phyloP scores from a whole-genome alignment of 2,888 invertebrate genomes.

The Bhutanitis thaidina region DNA sequence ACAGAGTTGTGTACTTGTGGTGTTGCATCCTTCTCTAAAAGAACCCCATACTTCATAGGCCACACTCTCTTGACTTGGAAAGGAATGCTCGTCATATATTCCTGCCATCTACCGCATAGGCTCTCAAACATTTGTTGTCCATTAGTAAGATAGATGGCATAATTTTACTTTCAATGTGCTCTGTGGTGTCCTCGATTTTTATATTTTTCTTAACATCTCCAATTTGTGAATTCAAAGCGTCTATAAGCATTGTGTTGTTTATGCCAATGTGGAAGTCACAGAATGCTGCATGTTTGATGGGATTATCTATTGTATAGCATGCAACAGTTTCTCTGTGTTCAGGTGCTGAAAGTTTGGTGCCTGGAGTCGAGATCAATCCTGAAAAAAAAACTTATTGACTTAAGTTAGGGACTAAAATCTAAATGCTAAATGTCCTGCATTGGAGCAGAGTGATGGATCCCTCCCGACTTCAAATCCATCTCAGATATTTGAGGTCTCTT shows the following conservation, averaged over 20 bases:
- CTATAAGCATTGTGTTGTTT: constrained; percentile 78
- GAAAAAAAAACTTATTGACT: too few relatives aligned
- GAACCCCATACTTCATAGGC: constrained; percentile 91
- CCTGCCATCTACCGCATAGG: constrained; percentile 90
- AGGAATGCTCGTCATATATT: constrained; percentile 89
- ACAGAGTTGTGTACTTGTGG: constrained; percentile 51
- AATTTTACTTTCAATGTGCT: constrained; percentile 70
- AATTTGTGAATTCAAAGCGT: constrained; percentile 70
- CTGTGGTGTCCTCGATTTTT: constrained; percentile 70
- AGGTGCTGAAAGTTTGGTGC: constrained; percentile 67
- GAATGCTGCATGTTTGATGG: constrained; percentile 90
- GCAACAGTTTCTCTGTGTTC: constrained; percentile 80
- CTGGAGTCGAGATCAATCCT: constrained; percentile 76
- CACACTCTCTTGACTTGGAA: constrained; percentile 90
- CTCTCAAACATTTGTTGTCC: constrained; percentile 87
- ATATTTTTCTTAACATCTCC: constrained; percentile 71
- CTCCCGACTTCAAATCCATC: too few relatives aligned
- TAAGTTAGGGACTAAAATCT: too few relatives aligned
- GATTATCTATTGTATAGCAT: constrained; percentile 90
- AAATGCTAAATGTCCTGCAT: too few relatives aligned
- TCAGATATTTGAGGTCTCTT: too few relatives aligned
- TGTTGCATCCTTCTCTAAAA: constrained; percentile 86
- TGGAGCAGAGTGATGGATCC: too few relatives aligned
- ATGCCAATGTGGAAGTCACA: constrained; percentile 79
- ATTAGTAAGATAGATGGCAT: constrained; percentile 86